A percentile compares a stretch with the other conserved stretches of the same genome.
Conservation (phyloP, 2,888 invertebrate species). For the Phlogophora meticulosa region DNA sequence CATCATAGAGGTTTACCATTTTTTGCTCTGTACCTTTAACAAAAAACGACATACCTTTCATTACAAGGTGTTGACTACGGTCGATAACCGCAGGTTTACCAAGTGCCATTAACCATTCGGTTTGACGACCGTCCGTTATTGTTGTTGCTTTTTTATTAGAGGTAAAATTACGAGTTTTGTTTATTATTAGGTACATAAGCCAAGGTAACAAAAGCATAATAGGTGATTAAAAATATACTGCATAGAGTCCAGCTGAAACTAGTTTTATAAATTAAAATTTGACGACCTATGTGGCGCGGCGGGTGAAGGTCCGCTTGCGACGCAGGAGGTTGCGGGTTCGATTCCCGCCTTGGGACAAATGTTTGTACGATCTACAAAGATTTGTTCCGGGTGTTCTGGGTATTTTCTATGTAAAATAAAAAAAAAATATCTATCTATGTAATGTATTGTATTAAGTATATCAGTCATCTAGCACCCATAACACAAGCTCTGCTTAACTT, state of each 20-base stretch:
- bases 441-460: too few relatives aligned
- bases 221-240: slow-evolving; percentile 7
- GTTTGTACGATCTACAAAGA: too few relatives aligned
- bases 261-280: neutral
- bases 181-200: slow-evolving; percentile 17
- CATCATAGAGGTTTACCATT: slow-evolving; percentile 11
- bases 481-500: too few relatives aligned
- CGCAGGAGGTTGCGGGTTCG: too few relatives aligned
- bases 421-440: too few relatives aligned
- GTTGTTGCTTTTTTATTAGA: slow-evolving; percentile 16
- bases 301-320: too few relatives aligned
- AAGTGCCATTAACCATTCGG: neutral
- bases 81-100: slow-evolving; percentile 12
- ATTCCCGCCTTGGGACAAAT: too few relatives aligned
- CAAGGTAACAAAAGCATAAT: slow-evolving; percentile 1
- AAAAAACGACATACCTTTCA: neutral
- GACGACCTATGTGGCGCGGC: too few relatives aligned
- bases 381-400: too few relatives aligned
- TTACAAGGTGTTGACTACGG: neutral
- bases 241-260: neutral
- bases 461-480: too few relatives aligned
- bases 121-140: neutral
- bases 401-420: too few relatives aligned
- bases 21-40: slow-evolving; percentile 4
- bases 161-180: slow-evolving; percentile 1